These are phyloP conservation scores for Drosophila ustulata DNA, from an alignment of 2,888 invertebrate species.

Conservation along the genomic window DNA sequence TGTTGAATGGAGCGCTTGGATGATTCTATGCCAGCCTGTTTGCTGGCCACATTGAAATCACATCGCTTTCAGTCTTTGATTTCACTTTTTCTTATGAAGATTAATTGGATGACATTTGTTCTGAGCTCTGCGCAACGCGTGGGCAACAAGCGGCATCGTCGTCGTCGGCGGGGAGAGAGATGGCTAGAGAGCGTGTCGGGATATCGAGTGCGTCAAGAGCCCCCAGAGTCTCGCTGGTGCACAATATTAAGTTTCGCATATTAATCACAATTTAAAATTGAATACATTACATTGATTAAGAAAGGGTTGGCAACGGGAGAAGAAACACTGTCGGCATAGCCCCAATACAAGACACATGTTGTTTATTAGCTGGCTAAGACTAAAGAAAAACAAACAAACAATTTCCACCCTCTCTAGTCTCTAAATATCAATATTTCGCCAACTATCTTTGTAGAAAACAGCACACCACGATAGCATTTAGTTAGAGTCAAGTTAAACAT, in stretches of 20 bases:
- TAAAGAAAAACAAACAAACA: neutral
- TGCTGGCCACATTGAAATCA: slow-evolving; percentile 59
- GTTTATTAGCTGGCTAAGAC: neutral
- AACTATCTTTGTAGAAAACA: no score
- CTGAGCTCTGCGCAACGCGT: slow-evolving; percentile 34
- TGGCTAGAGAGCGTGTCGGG: slow-evolving; percentile 17
- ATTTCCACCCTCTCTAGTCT: no score
- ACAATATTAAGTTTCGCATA: slow-evolving; percentile 68
- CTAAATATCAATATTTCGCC: no score
- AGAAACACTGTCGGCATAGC: neutral
- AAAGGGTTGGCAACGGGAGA: slow-evolving; percentile 25
- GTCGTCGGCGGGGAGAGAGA: neutral
- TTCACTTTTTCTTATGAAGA: slow-evolving; percentile 73
- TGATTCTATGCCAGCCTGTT: slow-evolving; percentile 50
- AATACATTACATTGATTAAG: slow-evolving; percentile 67
- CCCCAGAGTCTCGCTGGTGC: slow-evolving; percentile 43
- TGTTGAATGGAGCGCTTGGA: slow-evolving; percentile 52
- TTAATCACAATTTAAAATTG: slow-evolving; percentile 75
- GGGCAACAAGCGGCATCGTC: slow-evolving; percentile 19
- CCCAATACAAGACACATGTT: slow-evolving; percentile 6
- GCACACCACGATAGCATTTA: no score
- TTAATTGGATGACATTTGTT: slow-evolving; percentile 76
- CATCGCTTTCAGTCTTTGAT: slow-evolving; percentile 69
- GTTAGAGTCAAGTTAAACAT: no score
- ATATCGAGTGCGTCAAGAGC: slow-evolving; percentile 45